Evolutionary conservation across 2,888 invertebrate species (phyloP).

Genomic region (Trimorus sp.): DNA sequence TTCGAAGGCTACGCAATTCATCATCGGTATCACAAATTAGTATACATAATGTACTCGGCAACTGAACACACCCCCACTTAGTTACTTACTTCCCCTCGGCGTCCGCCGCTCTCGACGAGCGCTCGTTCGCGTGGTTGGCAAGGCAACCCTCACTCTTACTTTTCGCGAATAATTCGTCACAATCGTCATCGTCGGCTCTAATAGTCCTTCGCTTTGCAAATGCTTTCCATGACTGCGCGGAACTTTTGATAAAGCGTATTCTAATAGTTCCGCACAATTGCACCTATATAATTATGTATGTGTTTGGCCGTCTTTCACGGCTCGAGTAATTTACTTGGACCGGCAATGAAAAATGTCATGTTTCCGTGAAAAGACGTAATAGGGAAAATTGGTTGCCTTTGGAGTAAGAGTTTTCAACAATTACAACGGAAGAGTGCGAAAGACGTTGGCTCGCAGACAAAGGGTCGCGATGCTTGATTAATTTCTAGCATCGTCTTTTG

Average conservation of each 20-base stretch:
- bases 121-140: conserved; percentile 40
- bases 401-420: conserved; percentile 20
- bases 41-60: conserved; percentile 28
- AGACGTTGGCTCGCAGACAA: conserved; percentile 1
- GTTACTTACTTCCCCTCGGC: conserved; percentile 2
- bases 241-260: conserved; percentile 57
- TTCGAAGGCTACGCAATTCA: conserved; percentile 10
- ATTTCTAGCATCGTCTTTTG: background rate
- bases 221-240: conserved; percentile 40
- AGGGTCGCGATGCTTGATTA: background rate
- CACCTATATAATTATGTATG: conserved; percentile 41
- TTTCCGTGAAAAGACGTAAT: conserved; percentile 35
- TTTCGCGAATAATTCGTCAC: conserved; percentile 60
- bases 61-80: conserved; percentile 17
- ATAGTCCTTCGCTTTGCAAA: conserved; percentile 41
- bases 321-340: conserved; percentile 37
- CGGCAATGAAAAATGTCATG: conserved; percentile 23
- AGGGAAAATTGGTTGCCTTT: conserved; percentile 21
- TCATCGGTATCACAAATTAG: conserved; percentile 44
- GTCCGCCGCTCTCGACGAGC: background rate
- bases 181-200: conserved; percentile 51
- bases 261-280: conserved; percentile 50
- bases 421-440: conserved; percentile 25
- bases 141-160: conserved; percentile 59
- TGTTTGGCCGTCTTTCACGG: conserved; percentile 37